Conservation (phyloP, 1,140 invertebrate genomes). For the Nymphalis io region DNA sequence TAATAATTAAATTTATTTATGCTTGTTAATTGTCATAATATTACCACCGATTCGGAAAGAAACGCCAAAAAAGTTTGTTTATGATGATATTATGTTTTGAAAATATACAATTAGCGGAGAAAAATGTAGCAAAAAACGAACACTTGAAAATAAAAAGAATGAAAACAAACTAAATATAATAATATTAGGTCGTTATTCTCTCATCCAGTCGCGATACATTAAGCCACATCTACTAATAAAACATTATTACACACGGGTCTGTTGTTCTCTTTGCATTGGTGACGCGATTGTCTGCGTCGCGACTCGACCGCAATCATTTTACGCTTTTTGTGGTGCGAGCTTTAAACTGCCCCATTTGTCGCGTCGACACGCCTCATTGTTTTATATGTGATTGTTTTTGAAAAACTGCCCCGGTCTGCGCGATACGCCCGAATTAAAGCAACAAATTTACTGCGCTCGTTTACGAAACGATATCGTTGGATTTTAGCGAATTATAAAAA, state of each 20-base stretch:
- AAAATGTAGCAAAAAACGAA: too few species aligned
- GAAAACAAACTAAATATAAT: too few species aligned
- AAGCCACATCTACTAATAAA: not conserved
- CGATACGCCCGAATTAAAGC: slow-evolving; percentile 59
- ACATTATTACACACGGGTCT: not conserved
- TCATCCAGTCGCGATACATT: not conserved
- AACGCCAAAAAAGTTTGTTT: too few species aligned
- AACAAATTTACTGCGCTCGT: slow-evolving; percentile 59
- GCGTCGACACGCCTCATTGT: slow-evolving; percentile 64
- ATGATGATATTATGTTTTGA: too few species aligned
- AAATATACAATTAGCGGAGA: too few species aligned
- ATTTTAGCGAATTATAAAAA: slow-evolving; percentile 39
- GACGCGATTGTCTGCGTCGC: slow-evolving; percentile 21
- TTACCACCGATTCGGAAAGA: too few species aligned
- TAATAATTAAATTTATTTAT: too few species aligned
- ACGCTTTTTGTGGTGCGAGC: slow-evolving; percentile 36
- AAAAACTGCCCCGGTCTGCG: slow-evolving; percentile 54
- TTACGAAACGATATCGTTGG: slow-evolving; percentile 40
- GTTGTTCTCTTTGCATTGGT: not conserved
- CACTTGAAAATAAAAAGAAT: too few species aligned
- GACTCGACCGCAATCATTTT: slow-evolving; percentile 47
- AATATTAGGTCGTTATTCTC: too few species aligned
- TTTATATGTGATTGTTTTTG: slow-evolving; percentile 71
- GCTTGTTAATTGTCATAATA: too few species aligned
- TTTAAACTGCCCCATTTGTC: slow-evolving; percentile 54